Conservation (phyloP, 2,113 vertebrate species). For the Dicentrarchus labrax region DNA sequence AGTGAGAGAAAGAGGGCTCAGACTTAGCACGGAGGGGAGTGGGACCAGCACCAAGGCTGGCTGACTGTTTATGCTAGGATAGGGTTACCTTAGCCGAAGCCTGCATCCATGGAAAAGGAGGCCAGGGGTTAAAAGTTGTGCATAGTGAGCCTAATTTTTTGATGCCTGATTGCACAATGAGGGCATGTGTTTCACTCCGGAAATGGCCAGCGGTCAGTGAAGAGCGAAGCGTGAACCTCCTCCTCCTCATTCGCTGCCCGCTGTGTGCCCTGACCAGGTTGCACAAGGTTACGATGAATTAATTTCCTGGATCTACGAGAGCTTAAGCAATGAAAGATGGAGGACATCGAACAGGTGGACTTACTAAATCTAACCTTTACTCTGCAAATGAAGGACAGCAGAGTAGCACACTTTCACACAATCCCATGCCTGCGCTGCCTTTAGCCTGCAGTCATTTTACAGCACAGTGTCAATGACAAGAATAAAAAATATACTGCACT, state of each 20-base stretch:
- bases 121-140: slow-evolving; percentile 51
- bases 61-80: slow-evolving; percentile 62
- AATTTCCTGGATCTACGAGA: slow-evolving; percentile 47
- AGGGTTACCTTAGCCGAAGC: slow-evolving; percentile 64
- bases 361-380: slow-evolving; percentile 57
- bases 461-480: background rate
- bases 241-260: background rate
- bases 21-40: slow-evolving; percentile 41
- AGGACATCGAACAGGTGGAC: slow-evolving; percentile 62
- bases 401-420: slow-evolving; percentile 29
- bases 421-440: slow-evolving; percentile 6
- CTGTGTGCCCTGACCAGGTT: slow-evolving; percentile 29
- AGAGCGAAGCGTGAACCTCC: background rate
- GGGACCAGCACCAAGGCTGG: slow-evolving; percentile 39
- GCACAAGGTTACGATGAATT: slow-evolving; percentile 58
- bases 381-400: slow-evolving; percentile 57
- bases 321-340: slow-evolving; percentile 68
- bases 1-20: slow-evolving; percentile 19
- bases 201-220: background rate
- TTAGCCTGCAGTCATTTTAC: background rate
- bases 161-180: slow-evolving; percentile 68
- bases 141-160: slow-evolving; percentile 60
- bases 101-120: slow-evolving; percentile 57
- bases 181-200: slow-evolving; percentile 5
- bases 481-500: background rate